These are phyloP conservation scores for Gracilinanus agilis DNA, from an alignment of 2,113 vertebrate genomes.

Conservation along the genomic window DNA sequence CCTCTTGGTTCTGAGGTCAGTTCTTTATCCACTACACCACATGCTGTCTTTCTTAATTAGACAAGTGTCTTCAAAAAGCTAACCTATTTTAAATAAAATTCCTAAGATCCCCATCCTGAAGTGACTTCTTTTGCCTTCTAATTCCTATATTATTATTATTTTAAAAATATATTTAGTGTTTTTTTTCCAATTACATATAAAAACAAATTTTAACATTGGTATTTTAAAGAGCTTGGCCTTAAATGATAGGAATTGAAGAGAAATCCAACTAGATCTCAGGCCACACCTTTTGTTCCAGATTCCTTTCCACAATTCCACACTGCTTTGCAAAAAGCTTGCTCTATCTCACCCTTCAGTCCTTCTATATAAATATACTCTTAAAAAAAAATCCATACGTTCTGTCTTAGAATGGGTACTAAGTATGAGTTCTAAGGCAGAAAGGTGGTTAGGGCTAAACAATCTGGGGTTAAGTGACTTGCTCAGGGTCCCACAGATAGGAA, in stretches of 20 bases:
- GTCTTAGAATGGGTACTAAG: no score
- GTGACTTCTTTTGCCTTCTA: background rate
- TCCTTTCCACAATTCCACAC: background rate
- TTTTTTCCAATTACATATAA: no score
- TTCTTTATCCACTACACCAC: background rate
- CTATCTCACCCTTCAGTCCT: background rate
- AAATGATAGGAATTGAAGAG: background rate
- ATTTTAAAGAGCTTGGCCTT: background rate
- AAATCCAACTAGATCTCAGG: background rate
- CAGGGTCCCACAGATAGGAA: no score
- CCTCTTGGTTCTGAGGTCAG: background rate
- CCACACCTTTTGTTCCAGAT: background rate
- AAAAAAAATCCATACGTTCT: no score
- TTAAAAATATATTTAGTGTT: no score
- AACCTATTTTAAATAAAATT: background rate
- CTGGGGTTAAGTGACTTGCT: no score
- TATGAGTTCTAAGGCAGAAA: no score
- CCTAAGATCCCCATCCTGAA: background rate
- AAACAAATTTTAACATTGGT: no score
- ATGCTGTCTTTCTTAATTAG: background rate
- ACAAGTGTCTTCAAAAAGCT: background rate
- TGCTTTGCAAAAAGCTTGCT: accelerated
- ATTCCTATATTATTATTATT: background rate
- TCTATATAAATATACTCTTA: background rate
- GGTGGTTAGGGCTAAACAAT: no score